Conservation (phyloP, 2,113 vertebrate genomes). For the Paradoxurus hermaphroditus region DNA sequence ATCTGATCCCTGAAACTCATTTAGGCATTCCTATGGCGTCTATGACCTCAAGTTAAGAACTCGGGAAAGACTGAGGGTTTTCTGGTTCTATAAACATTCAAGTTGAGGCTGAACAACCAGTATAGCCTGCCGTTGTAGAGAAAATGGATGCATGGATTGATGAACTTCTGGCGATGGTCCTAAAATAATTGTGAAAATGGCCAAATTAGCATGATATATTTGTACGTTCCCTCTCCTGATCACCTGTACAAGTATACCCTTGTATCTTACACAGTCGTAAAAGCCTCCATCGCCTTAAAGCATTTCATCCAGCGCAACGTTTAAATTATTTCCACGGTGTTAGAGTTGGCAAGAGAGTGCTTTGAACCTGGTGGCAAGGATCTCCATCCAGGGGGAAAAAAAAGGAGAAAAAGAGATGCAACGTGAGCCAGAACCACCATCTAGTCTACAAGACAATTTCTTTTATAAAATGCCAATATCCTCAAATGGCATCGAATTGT, state of each 20-base stretch:
- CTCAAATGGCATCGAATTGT: constrained; percentile 73
- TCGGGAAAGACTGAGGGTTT: rapidly evolving
- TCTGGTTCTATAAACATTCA: background rate
- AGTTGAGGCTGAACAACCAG: background rate
- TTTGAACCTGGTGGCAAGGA: constrained; percentile 26
- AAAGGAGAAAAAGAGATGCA: constrained; percentile 1
- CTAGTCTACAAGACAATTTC: constrained; percentile 68
- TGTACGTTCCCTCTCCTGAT: background rate
- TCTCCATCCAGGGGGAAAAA: background rate
- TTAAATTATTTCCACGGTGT: constrained; percentile 61
- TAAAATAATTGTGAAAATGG: background rate
- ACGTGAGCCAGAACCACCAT: constrained; percentile 69
- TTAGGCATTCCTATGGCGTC: background rate
- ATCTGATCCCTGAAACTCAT: background rate
- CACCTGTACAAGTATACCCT: constrained; percentile 5
- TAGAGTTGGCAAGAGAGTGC: constrained; percentile 58
- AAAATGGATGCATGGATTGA: background rate
- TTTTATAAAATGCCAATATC: constrained; percentile 75
- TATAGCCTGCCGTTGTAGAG: background rate
- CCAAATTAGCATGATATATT: background rate
- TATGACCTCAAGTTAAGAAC: background rate
- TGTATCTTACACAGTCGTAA: constrained; percentile 2
- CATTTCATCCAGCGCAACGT: constrained; percentile 53
- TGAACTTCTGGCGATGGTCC: background rate
- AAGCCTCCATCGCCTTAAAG: background rate